Evolutionary conservation across 2,113 vertebrate genomes (phyloP).

Genomic region (Microcebus ravelobensis): DNA sequence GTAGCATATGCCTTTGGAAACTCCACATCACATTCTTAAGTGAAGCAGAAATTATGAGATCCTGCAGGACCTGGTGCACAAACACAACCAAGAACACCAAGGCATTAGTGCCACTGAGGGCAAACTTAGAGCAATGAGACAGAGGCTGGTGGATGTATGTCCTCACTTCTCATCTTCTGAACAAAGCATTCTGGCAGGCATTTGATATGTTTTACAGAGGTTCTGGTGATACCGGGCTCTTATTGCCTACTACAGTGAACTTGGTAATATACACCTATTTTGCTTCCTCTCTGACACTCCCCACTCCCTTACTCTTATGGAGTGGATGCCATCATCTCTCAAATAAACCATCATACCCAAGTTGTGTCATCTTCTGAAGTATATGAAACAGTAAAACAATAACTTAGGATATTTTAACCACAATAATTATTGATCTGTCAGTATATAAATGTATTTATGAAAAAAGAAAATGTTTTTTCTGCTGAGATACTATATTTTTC

Average conservation of each 20-base stretch:
- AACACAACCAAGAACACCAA: background rate
- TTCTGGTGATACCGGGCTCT: background rate
- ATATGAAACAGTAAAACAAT: background rate
- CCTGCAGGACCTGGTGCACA: background rate
- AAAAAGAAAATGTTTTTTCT: background rate
- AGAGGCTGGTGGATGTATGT: too few species aligned
- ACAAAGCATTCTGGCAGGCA: background rate
- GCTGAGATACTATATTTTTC: too few species aligned
- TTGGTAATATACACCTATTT: background rate
- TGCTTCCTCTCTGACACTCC: background rate
- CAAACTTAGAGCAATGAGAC: background rate
- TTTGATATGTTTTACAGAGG: background rate
- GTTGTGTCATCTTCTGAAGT: background rate
- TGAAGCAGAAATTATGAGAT: background rate
- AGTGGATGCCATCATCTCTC: background rate
- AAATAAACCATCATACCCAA: background rate
- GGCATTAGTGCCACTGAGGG: background rate
- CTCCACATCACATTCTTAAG: background rate
- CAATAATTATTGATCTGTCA: background rate
- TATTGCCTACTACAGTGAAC: background rate
- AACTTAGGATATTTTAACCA: background rate
- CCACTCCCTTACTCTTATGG: background rate
- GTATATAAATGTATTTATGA: background rate
- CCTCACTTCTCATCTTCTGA: background rate
- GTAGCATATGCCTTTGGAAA: background rate